Evolutionary conservation across 1,140 invertebrate species (phyloP).

Genomic region (Marisa cornuarietis): DNA sequence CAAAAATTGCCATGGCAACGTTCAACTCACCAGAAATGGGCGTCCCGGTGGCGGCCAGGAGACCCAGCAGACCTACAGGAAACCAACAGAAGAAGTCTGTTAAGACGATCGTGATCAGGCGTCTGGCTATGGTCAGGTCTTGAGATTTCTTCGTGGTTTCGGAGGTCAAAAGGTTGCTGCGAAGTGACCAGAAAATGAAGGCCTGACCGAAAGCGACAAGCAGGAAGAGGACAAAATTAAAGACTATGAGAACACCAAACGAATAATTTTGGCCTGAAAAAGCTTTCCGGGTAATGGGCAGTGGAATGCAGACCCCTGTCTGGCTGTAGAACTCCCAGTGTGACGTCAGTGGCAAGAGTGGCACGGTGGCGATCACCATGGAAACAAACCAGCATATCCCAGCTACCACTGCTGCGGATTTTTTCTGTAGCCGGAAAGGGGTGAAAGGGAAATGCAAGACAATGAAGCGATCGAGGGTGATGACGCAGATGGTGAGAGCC

Average conservation of each 20-base stretch:
- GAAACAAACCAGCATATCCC: not conserved
- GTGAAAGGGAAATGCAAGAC: not conserved
- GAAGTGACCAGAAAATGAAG: not conserved
- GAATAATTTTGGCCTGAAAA: not conserved
- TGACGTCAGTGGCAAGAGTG: not conserved
- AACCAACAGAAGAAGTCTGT: not conserved
- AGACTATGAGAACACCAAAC: not conserved
- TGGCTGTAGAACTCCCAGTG: slow-evolving; percentile 4
- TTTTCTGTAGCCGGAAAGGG: not conserved
- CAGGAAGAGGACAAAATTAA: not conserved
- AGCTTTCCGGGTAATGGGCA: not conserved
- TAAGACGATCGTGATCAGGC: not conserved
- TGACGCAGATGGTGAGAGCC: not conserved
- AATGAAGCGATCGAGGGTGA: not conserved
- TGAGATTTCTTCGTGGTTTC: not conserved
- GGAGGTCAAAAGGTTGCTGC: not conserved
- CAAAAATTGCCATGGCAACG: not conserved
- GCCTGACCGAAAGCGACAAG: not conserved
- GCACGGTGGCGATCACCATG: not conserved
- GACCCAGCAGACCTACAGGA: not conserved
- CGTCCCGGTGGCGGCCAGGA: not conserved
- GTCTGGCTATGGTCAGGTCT: not conserved
- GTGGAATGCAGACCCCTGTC: not conserved
- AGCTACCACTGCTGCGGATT: not conserved
- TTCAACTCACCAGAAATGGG: not conserved